Evolutionary conservation across 1,140 invertebrate species (phyloP).

Genomic region (Harpegnathos saltator): DNA sequence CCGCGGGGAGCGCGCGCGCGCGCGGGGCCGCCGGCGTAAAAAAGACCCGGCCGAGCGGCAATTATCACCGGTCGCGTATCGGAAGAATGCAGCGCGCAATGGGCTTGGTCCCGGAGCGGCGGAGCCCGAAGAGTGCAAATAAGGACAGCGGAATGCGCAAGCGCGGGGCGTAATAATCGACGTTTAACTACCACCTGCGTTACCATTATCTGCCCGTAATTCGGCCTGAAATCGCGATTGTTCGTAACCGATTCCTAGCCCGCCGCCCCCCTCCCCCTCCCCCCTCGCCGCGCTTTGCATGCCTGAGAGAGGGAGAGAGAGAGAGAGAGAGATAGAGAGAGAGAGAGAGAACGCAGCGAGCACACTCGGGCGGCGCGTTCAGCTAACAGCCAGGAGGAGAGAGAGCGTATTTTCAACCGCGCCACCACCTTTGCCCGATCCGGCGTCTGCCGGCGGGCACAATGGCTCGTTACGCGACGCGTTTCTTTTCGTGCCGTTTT

Average conservation of each 20-base stretch:
- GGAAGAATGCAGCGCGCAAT: conserved; percentile 50
- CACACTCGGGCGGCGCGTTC: conserved; percentile 20
- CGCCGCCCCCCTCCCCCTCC: too few relatives aligned
- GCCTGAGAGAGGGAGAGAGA: too few relatives aligned
- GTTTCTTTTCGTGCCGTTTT: conserved; percentile 61
- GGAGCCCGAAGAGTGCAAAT: conserved; percentile 1
- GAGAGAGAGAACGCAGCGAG: neutral
- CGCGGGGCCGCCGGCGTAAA: neutral
- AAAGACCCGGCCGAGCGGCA: neutral
- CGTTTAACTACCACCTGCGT: conserved; percentile 52
- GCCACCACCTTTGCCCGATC: conserved; percentile 36
- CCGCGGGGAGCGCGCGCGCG: too few relatives aligned
- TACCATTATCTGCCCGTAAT: conserved; percentile 60
- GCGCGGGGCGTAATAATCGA: conserved; percentile 54
- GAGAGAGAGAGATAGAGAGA: too few relatives aligned
- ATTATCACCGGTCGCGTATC: conserved; percentile 59
- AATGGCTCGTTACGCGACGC: conserved; percentile 66
- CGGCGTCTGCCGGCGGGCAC: conserved; percentile 44
- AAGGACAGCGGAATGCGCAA: conserved; percentile 55
- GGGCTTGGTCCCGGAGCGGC: conserved; percentile 36
- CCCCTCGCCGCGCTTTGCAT: neutral
- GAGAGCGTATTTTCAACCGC: conserved; percentile 21
- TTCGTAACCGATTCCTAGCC: conserved; percentile 24
- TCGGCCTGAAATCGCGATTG: conserved; percentile 59
- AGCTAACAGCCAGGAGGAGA: conserved; percentile 29